Conservation (phyloP, 2,797 vertebrate species). For the Cuniculus paca region DNA sequence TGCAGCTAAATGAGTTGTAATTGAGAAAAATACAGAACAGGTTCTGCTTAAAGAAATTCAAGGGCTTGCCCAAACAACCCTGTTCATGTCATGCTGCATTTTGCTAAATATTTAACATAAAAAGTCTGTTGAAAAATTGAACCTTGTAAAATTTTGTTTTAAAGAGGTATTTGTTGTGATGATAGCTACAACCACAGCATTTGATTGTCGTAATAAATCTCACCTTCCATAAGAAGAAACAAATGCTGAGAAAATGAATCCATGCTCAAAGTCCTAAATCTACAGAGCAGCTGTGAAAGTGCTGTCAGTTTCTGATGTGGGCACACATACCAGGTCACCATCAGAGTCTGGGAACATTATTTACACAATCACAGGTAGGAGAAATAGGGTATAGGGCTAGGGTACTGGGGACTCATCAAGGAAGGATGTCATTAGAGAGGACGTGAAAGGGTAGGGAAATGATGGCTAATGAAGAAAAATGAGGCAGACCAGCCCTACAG, state of each 20-base stretch:
- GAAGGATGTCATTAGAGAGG: neutral
- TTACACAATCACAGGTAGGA: neutral
- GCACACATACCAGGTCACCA: neutral
- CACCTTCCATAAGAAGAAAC: neutral
- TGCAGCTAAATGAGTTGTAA: conserved; percentile 48
- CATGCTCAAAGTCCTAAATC: neutral
- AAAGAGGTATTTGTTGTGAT: conserved; percentile 11
- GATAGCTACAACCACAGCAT: neutral
- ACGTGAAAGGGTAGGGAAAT: neutral
- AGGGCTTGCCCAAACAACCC: conserved; percentile 31
- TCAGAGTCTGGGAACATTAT: neutral
- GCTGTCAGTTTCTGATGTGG: neutral
- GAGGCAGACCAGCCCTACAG: neutral
- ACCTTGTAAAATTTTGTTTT: conserved; percentile 36
- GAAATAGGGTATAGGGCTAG: neutral
- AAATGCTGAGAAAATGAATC: conserved; percentile 30
- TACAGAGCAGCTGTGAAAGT: neutral
- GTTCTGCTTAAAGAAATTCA: conserved; percentile 55
- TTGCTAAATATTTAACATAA: conserved; percentile 67
- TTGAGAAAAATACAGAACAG: conserved; percentile 50
- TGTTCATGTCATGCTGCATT: conserved; percentile 50
- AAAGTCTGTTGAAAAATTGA: neutral
- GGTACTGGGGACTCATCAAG: neutral
- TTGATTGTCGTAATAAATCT: conserved; percentile 12
- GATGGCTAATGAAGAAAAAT: neutral